Evolutionary conservation across 2,888 invertebrate species (phyloP).

Genomic region (Ochropacha duplaris): DNA sequence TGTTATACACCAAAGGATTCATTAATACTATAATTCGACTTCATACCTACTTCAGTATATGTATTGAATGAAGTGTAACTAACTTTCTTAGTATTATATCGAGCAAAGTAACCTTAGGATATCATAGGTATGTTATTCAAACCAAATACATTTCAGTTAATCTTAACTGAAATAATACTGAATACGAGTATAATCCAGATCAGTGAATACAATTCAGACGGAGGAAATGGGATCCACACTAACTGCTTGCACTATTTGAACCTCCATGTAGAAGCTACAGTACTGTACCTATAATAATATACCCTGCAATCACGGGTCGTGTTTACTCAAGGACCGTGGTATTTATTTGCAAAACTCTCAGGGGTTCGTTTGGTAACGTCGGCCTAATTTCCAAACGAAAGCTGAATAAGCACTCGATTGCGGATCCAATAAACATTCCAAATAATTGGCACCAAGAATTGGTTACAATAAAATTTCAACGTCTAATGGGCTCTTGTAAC

Average conservation of each 20-base stretch:
- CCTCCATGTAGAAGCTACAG: conserved; percentile 8
- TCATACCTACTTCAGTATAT: too few relatives aligned
- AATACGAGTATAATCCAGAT: neutral
- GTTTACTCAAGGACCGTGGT: conserved; percentile 62
- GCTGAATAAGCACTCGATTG: conserved; percentile 68
- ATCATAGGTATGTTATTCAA: conserved; percentile 7
- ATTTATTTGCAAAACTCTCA: conserved; percentile 74
- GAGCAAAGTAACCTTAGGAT: neutral
- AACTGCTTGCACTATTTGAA: conserved; percentile 7
- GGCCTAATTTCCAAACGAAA: conserved; percentile 67
- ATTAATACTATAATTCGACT: too few relatives aligned
- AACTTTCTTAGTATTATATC: too few relatives aligned
- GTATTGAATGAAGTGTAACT: too few relatives aligned
- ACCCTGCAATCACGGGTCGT: conserved; percentile 57
- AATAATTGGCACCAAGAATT: conserved; percentile 33
- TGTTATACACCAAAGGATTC: too few relatives aligned
- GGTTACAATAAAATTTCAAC: conserved; percentile 1
- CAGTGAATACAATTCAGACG: neutral
- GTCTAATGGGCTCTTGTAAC: neutral
- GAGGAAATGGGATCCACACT: conserved; percentile 1
- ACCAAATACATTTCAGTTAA: neutral
- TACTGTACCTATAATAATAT: conserved; percentile 21
- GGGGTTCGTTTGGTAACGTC: conserved; percentile 52
- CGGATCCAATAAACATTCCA: conserved; percentile 55
- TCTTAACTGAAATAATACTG: neutral